A percentile compares a stretch with the other conserved stretches of the same genome.
Conservation (phyloP, 2,888 invertebrate species). For the Steinernema scapterisci region DNA sequence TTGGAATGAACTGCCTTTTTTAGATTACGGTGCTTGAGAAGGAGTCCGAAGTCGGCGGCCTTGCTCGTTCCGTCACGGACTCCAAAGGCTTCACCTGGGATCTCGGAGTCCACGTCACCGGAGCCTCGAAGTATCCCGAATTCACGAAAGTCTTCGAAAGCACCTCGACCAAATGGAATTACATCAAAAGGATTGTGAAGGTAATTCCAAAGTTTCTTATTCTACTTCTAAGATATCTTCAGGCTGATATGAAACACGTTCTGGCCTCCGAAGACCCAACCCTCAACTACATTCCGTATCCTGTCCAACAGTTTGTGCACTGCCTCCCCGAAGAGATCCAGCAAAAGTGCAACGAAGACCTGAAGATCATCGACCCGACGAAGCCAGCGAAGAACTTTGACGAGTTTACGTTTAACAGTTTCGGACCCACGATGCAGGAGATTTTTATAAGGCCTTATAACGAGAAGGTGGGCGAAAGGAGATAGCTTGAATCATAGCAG, state of each 20-base stretch:
- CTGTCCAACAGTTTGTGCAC: conserved; percentile 48
- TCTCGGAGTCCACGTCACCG: conserved; percentile 49
- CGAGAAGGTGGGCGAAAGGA: conserved; percentile 43
- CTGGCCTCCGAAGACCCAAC: background rate
- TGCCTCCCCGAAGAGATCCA: conserved; percentile 48
- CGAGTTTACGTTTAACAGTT: conserved; percentile 50
- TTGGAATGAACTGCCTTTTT: background rate
- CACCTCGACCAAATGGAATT: conserved; percentile 44
- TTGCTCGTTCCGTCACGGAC: conserved; percentile 47
- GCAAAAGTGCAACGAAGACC: conserved; percentile 46
- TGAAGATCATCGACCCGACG: conserved; percentile 34
- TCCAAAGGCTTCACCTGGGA: conserved; percentile 50
- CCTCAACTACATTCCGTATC: conserved; percentile 47
- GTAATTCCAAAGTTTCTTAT: background rate
- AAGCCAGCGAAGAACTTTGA: conserved; percentile 47
- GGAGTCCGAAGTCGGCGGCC: conserved; percentile 45
- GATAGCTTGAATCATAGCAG: no score
- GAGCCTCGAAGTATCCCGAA: conserved; percentile 39
- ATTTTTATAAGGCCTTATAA: conserved; percentile 62
- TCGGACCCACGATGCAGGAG: conserved; percentile 55
- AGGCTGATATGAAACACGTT: conserved; percentile 47
- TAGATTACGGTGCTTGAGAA: conserved; percentile 43
- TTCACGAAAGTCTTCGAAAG: conserved; percentile 42
- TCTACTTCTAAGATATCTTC: background rate
- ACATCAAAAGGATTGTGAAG: conserved; percentile 42